A percentile compares a stretch with the other conserved stretches of the same genome.
Conservation (phyloP, 1,140 invertebrate species). For the Drosophila tristis region DNA sequence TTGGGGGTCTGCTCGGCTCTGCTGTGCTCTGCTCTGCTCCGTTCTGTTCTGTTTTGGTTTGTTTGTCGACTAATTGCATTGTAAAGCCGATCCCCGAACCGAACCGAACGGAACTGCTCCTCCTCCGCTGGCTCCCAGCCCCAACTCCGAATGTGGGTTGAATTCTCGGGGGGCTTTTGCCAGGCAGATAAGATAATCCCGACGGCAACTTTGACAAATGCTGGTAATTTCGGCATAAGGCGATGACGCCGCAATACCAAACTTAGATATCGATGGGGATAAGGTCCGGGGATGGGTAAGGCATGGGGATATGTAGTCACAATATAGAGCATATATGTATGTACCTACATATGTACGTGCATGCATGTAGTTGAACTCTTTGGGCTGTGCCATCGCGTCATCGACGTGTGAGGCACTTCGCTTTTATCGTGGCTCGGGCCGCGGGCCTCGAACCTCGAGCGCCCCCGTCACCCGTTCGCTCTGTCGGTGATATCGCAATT, state of each 20-base stretch:
- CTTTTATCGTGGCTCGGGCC: slow-evolving; percentile 29
- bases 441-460: not conserved
- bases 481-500: slow-evolving; percentile 78
- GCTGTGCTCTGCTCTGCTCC: slow-evolving; percentile 10
- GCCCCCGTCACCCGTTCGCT: slow-evolving; percentile 12
- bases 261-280: slow-evolving; percentile 24
- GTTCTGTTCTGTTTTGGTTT: slow-evolving; percentile 11
- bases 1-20: slow-evolving; percentile 14
- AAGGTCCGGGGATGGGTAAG: not conserved
- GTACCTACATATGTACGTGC: too few species aligned
- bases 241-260: slow-evolving; percentile 40
- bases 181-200: slow-evolving; percentile 75
- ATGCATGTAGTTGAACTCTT: not conserved
- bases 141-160: slow-evolving; percentile 4
- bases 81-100: slow-evolving; percentile 55
- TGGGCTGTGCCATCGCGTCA: slow-evolving; percentile 40
- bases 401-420: slow-evolving; percentile 22
- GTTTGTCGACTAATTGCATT: slow-evolving; percentile 53
- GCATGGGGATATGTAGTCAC: not conserved
- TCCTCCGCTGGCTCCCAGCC: not conserved
- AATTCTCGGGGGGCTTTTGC: slow-evolving; percentile 25
- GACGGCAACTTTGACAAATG: slow-evolving; percentile 34
- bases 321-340: not conserved
- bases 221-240: slow-evolving; percentile 60
- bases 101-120: not conserved